A percentile compares a stretch with the other conserved stretches of the same genome.
Conservation (phyloP, 2,797 vertebrate species). For the Arnoldichthys spilopterus region DNA sequence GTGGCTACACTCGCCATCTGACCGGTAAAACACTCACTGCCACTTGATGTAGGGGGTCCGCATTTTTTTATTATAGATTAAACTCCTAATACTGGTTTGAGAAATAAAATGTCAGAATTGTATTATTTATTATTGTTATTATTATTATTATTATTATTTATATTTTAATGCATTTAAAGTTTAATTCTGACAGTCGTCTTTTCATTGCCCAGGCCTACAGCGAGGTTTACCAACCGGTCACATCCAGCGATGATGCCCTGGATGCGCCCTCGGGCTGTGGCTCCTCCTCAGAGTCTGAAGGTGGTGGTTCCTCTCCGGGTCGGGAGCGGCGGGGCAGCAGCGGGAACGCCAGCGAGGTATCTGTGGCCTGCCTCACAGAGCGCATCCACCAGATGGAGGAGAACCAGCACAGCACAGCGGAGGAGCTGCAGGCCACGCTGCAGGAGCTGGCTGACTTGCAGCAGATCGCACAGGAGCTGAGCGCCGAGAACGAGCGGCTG, state of each 20-base stretch:
- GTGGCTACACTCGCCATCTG: no score
- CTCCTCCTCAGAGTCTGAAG: conserved; percentile 84
- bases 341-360: conserved; percentile 84
- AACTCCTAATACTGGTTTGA: no score
- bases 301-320: conserved; percentile 71
- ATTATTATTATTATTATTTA: background rate
- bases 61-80: no score
- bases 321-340: conserved; percentile 82
- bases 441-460: conserved; percentile 88
- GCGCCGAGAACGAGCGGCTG: conserved; percentile 85
- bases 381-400: conserved; percentile 91
- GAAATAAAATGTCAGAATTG: no score
- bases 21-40: no score
- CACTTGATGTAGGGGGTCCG: no score
- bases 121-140: no score
- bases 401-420: conserved; percentile 87
- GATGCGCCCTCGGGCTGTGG: conserved; percentile 83
- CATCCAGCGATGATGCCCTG: conserved; percentile 87
- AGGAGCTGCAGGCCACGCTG: conserved; percentile 88
- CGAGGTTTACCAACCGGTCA: conserved; percentile 86
- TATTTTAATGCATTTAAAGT: background rate
- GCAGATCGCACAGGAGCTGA: conserved; percentile 87
- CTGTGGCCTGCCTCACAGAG: conserved; percentile 87
- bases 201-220: conserved; percentile 61
- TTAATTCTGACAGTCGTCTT: background rate